Evolutionary conservation across 2,888 invertebrate species (phyloP).

Genomic region (Drosophila colorata): DNA sequence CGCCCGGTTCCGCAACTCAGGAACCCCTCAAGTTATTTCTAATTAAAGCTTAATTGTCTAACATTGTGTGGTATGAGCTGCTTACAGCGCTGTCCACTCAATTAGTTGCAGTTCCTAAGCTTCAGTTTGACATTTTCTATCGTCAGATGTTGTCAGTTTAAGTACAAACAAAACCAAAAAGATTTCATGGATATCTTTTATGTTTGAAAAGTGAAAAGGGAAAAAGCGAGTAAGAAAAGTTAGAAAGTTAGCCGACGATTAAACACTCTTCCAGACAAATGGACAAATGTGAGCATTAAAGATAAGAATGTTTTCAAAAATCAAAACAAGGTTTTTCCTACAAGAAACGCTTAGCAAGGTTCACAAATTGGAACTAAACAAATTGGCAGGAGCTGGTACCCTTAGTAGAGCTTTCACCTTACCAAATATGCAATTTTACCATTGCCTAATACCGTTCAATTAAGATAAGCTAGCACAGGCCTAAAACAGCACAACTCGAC

Average conservation of each 20-base stretch:
- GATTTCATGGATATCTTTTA: too few species aligned
- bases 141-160: slow-evolving; percentile 8
- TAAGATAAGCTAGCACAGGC: background rate
- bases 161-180: background rate
- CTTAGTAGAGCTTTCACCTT: background rate
- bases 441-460: slow-evolving; percentile 1
- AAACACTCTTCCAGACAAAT: too few species aligned
- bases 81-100: slow-evolving; percentile 35
- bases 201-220: too few species aligned
- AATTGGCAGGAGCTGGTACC: background rate
- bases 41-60: slow-evolving; percentile 70
- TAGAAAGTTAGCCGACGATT: too few species aligned
- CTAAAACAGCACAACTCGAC: background rate
- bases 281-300: too few species aligned
- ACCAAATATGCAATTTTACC: background rate
- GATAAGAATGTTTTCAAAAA: too few species aligned
- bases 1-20: background rate
- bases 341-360: too few species aligned
- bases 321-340: too few species aligned
- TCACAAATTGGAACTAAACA: too few species aligned
- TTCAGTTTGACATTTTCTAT: slow-evolving; percentile 1
- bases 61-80: slow-evolving; percentile 11
- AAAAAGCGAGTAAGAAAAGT: too few species aligned
- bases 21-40: slow-evolving; percentile 47
- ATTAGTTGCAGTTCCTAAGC: slow-evolving; percentile 22